Conservation (phyloP, 2,888 invertebrate genomes). For the Drosophila testacea region DNA sequence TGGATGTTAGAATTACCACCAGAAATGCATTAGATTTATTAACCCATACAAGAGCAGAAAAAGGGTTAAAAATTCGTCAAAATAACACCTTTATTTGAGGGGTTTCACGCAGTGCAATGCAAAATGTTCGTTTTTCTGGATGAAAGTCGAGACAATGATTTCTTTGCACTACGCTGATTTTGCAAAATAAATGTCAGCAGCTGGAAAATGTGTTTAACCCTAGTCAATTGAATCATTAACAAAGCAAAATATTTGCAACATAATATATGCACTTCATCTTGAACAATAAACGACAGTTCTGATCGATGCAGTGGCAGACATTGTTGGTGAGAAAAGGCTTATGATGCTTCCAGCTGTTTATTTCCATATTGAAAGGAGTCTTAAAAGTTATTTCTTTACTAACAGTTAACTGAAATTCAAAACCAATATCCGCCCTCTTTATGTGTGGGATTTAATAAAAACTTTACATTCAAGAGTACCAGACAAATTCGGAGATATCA, state of each 20-base stretch:
- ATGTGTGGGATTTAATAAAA: conserved; percentile 52
- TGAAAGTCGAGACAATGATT: conserved; percentile 43
- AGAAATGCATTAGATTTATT: conserved; percentile 25
- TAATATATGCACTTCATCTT: conserved; percentile 67
- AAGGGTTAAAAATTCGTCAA: conserved; percentile 51
- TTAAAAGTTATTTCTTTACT: background rate
- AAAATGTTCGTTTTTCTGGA: conserved; percentile 42
- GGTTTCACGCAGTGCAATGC: conserved; percentile 26
- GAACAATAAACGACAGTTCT: conserved; percentile 46
- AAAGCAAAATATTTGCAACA: conserved; percentile 45
- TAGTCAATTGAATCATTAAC: conserved; percentile 47
- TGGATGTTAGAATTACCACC: conserved; percentile 30
- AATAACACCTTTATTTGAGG: conserved; percentile 54
- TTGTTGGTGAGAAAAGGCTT: conserved; percentile 42
- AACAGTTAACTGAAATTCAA: conserved; percentile 47
- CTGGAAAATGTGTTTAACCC: conserved; percentile 60
- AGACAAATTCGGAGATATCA: conserved; percentile 36
- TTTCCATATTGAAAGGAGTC: conserved; percentile 19
- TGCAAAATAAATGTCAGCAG: conserved; percentile 59
- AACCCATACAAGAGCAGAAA: conserved; percentile 22
- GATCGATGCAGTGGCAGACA: conserved; percentile 54
- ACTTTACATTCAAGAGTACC: conserved; percentile 15
- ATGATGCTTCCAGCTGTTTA: conserved; percentile 44
- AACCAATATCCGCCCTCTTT: conserved; percentile 67
- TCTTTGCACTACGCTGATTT: conserved; percentile 55